phyloP scores from a whole-genome alignment of 1,140 invertebrate species.

The Drosophila tropicalis region DNA sequence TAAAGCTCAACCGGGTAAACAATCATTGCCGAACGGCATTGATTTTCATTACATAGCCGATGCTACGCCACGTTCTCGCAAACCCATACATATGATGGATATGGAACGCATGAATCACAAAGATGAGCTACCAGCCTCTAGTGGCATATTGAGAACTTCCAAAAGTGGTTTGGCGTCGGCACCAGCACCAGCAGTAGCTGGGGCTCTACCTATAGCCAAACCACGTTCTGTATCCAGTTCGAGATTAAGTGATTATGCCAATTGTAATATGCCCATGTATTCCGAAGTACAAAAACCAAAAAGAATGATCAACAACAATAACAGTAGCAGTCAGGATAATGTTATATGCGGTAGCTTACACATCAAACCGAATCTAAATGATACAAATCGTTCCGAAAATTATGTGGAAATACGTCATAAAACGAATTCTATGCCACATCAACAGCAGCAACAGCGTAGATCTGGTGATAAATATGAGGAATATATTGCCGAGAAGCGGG shows the following conservation, averaged over 20 bases:
- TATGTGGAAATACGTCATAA: constrained; percentile 75
- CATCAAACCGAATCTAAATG: constrained; percentile 58
- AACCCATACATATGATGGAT: constrained; percentile 86
- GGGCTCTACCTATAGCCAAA: constrained; percentile 44
- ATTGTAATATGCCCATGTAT: constrained; percentile 74
- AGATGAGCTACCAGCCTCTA: constrained; percentile 36
- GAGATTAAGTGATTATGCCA: constrained; percentile 55
- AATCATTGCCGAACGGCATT: constrained; percentile 74
- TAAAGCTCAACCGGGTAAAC: constrained; percentile 70
- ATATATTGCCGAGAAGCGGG: constrained; percentile 74
- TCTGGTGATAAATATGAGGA: constrained; percentile 76
- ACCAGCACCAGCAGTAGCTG: constrained; percentile 85
- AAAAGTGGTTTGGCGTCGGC: constrained; percentile 83
- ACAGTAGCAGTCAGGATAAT: constrained; percentile 34
- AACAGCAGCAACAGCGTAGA: constrained; percentile 64
- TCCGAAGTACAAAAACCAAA: constrained; percentile 78
- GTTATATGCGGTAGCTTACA: constrained; percentile 73
- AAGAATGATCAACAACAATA: constrained; percentile 7
- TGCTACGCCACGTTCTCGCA: constrained; percentile 87
- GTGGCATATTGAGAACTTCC: constrained; percentile 68
- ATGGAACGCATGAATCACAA: constrained; percentile 10
- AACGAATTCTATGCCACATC: constrained; percentile 77
- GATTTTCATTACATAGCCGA: constrained; percentile 88
- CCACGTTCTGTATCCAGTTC: constrained; percentile 76
- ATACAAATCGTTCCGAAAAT: constrained; percentile 38